Base-by-base conservation (phyloP, 2,113 vertebrate genomes). In the Sinocyclocheilus maitianheensis region DNA sequence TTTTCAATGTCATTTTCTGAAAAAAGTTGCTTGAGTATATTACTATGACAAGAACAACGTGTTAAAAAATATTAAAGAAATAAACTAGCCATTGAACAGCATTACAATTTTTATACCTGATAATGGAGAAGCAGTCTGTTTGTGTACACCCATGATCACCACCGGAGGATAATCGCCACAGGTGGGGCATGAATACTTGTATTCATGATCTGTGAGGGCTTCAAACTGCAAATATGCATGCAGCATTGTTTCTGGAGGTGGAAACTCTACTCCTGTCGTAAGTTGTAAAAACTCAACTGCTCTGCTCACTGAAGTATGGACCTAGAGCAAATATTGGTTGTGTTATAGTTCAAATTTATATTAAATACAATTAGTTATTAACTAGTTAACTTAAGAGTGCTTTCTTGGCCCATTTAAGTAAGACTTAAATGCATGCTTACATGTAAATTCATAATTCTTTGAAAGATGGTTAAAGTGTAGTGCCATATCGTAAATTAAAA, bases 201-300 rank as follows among this genome's bases (percentile, higher is more conserved):
- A 83, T 11, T 83, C 48, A 22, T 83, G 81, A 22, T 83, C 81
- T 16, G 65, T 72, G 16, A 83, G 81, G 18, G 81, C 67, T 37
- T 83, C 65, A 40, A 83, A 83, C 34, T 83, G 79, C 37, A 83
- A 55, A 51, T 83, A 83, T n/a, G 81, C 81, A 10, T n/a, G 26
- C 24, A 83, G 63, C 1, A 83, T 26, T 22, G 67, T n/a, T 18
- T 83, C 65, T 37, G 43, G 14, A 26, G 65, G 12, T 12, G 65
- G 65, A 72, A 53, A 83, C 48, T 72, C 51, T 12, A 83, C 24
- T 53, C 65, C 81, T n/a, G 81, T 65, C n/a, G 46, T 46, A 2
- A 81, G 58, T n/a, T 67, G 60, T 20, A 81, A 81, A 65, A 46
- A 81, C 62, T 65, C 60, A 12, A 81, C 63, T 7, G 67, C 81